A percentile compares a stretch with the other conserved stretches of the same genome.
phyloP scores from a whole-genome alignment of 1,140 invertebrate species.

The Cephus cinctus region DNA sequence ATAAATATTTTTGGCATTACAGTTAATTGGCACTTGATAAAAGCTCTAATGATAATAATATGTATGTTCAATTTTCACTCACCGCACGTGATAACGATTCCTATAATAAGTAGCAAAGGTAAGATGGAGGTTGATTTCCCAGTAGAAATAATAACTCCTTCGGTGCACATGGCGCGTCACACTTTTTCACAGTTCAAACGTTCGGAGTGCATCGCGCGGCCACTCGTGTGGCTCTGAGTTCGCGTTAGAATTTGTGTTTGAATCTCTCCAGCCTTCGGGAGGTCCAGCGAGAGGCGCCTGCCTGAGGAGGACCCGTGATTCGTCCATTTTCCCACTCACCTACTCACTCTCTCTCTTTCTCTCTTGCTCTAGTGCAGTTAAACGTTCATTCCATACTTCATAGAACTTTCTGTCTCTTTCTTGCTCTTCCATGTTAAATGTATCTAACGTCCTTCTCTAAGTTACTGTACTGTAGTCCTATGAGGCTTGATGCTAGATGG shows the following conservation, averaged over 20 bases:
- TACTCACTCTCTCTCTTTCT: no score
- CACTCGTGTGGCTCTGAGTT: slow-evolving; percentile 44
- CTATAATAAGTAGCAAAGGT: not conserved
- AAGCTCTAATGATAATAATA: not conserved
- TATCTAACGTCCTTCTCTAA: no score
- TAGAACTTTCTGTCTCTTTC: no score
- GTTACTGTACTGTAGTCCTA: no score
- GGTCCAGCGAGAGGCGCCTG: slow-evolving; percentile 32
- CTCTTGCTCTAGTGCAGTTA: no score
- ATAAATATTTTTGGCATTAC: not conserved
- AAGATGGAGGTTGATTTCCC: not conserved
- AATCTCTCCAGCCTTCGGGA: slow-evolving; percentile 29
- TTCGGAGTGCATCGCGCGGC: slow-evolving; percentile 34
- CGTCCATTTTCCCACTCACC: slow-evolving; percentile 1
- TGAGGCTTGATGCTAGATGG: no score
- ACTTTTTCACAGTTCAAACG: not conserved
- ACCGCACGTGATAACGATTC: not conserved
- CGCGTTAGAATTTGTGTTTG: slow-evolving; percentile 35
- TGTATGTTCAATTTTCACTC: not conserved
- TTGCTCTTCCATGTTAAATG: no score
- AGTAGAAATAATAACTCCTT: not conserved
- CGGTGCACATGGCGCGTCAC: not conserved
- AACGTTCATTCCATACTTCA: no score
- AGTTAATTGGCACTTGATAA: not conserved
- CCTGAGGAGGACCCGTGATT: slow-evolving; percentile 20